Evolutionary conservation across 2,888 invertebrate genomes (phyloP), one percentile per base, ranked within the genome.

Genomic region (Dysmachus trigonus): DNA sequence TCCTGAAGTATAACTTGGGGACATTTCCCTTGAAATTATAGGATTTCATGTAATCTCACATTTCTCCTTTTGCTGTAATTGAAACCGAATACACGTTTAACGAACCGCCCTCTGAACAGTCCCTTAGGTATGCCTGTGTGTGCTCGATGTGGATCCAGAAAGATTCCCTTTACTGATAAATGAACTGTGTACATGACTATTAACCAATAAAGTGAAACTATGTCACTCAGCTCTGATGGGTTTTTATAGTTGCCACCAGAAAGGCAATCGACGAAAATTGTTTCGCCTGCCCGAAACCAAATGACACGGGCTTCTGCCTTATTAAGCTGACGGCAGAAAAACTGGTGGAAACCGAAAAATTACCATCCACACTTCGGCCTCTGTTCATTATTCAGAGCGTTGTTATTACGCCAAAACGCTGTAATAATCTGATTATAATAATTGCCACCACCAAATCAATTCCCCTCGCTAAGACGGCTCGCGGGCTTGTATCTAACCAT

Each of bases 391-490:
- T 62, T 62, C 62, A 22, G 62, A 62, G 22, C 22, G 27, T 27
- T 62, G 62, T 62, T 62, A 62, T 62, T 62, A 62, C n/a, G 18
- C 73, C 8, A 73, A 73, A 73, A 73, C 6, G n/a, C 6, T 38
- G 13, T 27, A 27, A 47, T 77, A 77, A 77, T 77, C 77, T 77
- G 47, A 77, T 77, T 47, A 77, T 41, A 41, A 22, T 41, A 77
- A 77, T 77, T 77, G 47, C 18, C 27, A 27, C 38, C 22, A 22
- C 47, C 41, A 41, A 77, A 77, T 77, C 47, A 77, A 41, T 47
- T 77, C 77, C 47, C 3, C 15, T 27, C 74, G 35, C 33, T 35
- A 2, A 35, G 1, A 13, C 18, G 15, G 18, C n/a, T 31, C 38
- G 22, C 62, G 18, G 62, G 3, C 8, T 41, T 62, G 8, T 62